phyloP scores from a whole-genome alignment of 2,113 vertebrate genomes.

The Acinonyx jubatus region DNA sequence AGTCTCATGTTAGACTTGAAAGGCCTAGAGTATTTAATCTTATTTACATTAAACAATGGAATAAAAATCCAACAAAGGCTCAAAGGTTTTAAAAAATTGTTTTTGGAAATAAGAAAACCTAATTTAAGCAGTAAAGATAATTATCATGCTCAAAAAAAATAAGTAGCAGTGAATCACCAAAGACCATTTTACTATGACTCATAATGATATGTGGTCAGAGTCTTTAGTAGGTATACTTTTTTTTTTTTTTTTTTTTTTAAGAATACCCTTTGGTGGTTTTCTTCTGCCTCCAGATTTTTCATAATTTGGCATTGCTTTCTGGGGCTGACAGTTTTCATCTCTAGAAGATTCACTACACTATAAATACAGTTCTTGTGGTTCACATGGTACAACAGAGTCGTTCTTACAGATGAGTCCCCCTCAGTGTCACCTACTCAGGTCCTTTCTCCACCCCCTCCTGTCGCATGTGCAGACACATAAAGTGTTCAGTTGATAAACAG shows the following conservation, averaged over 20 bases:
- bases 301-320: conserved; percentile 68
- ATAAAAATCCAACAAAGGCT: conserved; percentile 78
- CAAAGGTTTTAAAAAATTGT: conserved; percentile 72
- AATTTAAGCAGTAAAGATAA: conserved; percentile 81
- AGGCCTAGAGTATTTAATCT: conserved; percentile 62
- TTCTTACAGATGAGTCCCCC: background rate
- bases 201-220: conserved; percentile 79
- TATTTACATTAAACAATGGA: conserved; percentile 79
- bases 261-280: conserved; percentile 76
- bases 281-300: conserved; percentile 68
- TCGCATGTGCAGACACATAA: conserved; percentile 14
- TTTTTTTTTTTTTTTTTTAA: conserved; percentile 35
- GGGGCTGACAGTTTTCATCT: conserved; percentile 70
- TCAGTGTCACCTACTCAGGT: conserved; percentile 23
- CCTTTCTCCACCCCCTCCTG: conserved; percentile 55
- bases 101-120: conserved; percentile 80
- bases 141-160: conserved; percentile 76
- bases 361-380: conserved; percentile 66
- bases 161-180: conserved; percentile 77
- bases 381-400: conserved; percentile 23
- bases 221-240: conserved; percentile 43
- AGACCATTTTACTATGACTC: conserved; percentile 79
- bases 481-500: conserved; percentile 72
- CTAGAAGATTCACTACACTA: conserved; percentile 65
- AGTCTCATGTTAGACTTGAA: conserved; percentile 62